A percentile compares a stretch with the other conserved stretches of the same genome.
Conservation (phyloP, 2,113 vertebrate species). For the Crypturellus undulatus region DNA sequence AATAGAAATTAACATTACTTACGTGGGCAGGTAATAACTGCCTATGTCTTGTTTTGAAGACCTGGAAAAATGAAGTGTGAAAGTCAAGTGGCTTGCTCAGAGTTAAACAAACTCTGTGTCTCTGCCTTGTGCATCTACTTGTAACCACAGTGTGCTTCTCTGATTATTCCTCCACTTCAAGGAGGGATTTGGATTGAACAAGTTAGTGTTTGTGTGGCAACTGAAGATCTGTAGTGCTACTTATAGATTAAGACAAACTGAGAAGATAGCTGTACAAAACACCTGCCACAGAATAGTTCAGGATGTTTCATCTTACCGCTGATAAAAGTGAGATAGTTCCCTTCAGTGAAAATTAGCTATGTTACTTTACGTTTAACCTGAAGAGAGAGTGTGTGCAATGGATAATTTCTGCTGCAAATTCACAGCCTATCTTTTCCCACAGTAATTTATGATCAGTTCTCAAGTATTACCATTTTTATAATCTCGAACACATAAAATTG, state of each 20-base stretch:
- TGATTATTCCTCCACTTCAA: not conserved
- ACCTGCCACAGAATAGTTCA: not conserved
- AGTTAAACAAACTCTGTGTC: not conserved
- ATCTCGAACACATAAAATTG: not conserved
- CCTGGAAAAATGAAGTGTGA: slow-evolving; percentile 32
- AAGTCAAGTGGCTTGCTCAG: not conserved
- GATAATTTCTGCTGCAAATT: not conserved
- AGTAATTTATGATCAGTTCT: not conserved
- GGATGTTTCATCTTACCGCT: not conserved
- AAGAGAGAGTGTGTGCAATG: not conserved
- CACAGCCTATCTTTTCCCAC: not conserved
- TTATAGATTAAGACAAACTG: not conserved
- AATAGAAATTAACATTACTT: slow-evolving; percentile 16
- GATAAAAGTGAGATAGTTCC: not conserved
- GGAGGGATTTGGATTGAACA: not conserved
- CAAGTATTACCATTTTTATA: not conserved
- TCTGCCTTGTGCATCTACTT: not conserved
- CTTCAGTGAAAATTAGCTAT: not conserved
- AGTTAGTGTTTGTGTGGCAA: not conserved
- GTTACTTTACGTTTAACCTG: not conserved
- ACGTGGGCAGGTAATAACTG: not conserved
- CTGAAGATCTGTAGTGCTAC: not conserved
- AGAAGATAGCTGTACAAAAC: not conserved
- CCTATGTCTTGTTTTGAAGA: not conserved
- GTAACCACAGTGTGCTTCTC: not conserved